Evolutionary conservation across 1,140 invertebrate species (phyloP).

Genomic region (Sinonovacula constricta): DNA sequence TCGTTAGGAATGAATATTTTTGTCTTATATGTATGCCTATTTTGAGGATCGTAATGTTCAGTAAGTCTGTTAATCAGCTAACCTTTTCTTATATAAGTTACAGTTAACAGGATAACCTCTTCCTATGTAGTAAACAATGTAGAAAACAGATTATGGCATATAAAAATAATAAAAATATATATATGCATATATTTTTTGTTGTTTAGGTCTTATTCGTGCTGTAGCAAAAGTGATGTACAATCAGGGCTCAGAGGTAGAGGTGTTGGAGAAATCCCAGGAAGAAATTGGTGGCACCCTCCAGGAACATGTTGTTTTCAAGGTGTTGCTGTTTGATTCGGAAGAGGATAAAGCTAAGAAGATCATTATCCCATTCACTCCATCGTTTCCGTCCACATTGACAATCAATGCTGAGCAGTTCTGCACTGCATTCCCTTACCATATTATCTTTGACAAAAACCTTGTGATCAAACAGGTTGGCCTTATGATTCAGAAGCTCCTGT

Average conservation of each 20-base stretch:
- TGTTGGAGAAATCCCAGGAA: slow-evolving; percentile 50
- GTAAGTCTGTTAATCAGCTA: too few relatives aligned
- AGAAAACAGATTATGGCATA: background rate
- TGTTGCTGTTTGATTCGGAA: slow-evolving; percentile 30
- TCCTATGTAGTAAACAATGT: background rate
- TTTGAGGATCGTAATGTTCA: too few relatives aligned
- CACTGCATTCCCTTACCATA: slow-evolving; percentile 78
- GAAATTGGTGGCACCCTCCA: slow-evolving; percentile 55
- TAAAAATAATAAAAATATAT: too few relatives aligned
- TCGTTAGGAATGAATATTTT: too few relatives aligned
- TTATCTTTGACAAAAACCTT: slow-evolving; percentile 77
- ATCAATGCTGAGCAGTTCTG: slow-evolving; percentile 65
- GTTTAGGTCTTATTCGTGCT: slow-evolving; percentile 64
- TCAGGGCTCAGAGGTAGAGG: slow-evolving; percentile 53
- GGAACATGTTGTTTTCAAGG: slow-evolving; percentile 62
- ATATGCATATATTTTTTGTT: too few relatives aligned
- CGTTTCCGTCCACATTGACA: slow-evolving; percentile 49
- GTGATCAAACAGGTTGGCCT: slow-evolving; percentile 75
- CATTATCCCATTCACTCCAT: slow-evolving; percentile 24
- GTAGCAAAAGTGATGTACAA: slow-evolving; percentile 65
- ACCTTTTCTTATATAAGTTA: too few relatives aligned
- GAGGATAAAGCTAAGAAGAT: slow-evolving; percentile 10
- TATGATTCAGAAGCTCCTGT: slow-evolving; percentile 75
- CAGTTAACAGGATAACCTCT: background rate
- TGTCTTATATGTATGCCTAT: too few relatives aligned